Evolutionary conservation across 2,797 vertebrate genomes (phyloP).

Genomic region (Rhodeus uyekii): DNA sequence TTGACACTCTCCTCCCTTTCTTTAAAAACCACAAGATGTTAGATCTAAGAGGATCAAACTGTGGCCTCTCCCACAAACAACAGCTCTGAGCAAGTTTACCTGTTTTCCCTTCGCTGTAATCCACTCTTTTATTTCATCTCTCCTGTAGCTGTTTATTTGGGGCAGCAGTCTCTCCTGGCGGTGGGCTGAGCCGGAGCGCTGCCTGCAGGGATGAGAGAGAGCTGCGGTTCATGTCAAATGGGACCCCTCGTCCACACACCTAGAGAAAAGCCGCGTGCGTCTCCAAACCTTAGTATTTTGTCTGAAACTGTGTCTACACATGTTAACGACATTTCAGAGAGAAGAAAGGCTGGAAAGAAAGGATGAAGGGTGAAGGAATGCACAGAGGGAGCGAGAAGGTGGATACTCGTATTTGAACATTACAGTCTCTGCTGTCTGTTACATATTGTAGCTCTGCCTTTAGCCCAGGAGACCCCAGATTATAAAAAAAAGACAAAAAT

Average conservation of each 20-base stretch:
- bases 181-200: constrained; percentile 52
- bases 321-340: constrained; percentile 63
- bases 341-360: constrained; percentile 43
- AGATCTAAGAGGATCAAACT: constrained; percentile 35
- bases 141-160: constrained; percentile 60
- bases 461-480: constrained; percentile 61
- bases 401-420: constrained; percentile 71
- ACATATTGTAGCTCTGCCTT: constrained; percentile 49
- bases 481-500: constrained; percentile 64
- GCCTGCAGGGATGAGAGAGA: constrained; percentile 58
- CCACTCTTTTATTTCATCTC: constrained; percentile 59
- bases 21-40: constrained; percentile 24
- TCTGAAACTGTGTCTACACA: constrained; percentile 60
- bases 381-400: constrained; percentile 53
- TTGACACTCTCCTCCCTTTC: constrained; percentile 2
- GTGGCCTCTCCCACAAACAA: constrained; percentile 47
- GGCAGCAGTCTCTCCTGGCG: constrained; percentile 45
- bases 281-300: constrained; percentile 61
- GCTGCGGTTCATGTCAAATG: constrained; percentile 63
- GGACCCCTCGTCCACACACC: constrained; percentile 55
- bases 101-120: constrained; percentile 49
- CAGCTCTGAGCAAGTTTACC: constrained; percentile 60
- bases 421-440: constrained; percentile 64
- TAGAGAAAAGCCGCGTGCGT: constrained; percentile 57
- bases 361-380: constrained; percentile 41